Base-by-base conservation (phyloP, 2,888 invertebrate genomes). In the Kryphioiulus occultus region DNA sequence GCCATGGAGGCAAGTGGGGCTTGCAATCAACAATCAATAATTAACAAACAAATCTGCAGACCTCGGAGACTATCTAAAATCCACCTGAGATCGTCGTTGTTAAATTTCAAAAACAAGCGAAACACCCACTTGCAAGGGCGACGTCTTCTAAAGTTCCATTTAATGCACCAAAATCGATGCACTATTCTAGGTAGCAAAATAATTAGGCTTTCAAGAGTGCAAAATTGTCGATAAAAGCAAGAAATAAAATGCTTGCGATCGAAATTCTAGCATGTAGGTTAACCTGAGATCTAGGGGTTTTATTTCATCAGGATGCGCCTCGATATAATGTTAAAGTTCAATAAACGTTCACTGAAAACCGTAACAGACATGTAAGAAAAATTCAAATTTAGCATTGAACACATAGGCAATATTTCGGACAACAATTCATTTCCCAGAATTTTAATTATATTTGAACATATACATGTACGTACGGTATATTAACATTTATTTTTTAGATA, bases 221-320 rank as follows among this genome's bases (percentile, higher is more conserved):
- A 68, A 68, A 68, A 68, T 68, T 12, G 68, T 68, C 68, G 68
- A 68, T 68, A 68, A 68, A 68, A 68, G 26, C 68, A 68, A 68
- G 68, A 68, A 68, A 68, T 17, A 35, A 12, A 1, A 68, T 68
- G n/a, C 68, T 68, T 68, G 26, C 26, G 12, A 26, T 2, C 2
- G 68, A 22, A 68, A 68, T 68, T 26, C 68, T 68, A 10, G 19
- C 53, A n/a, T 26, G 26, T 26, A 26, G 68, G 68, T 12, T 22
- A 68, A 68, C 26, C 12, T 26, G 68, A 68, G 26, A 68, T 10
- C 12, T 19, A 4, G 9, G 0, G 1, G 0, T 12, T 68, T 68
- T 12, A 26, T 68, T 10, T 68, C 68, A 68, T n/a, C 22, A 26
- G 26, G 26, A 68, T 22, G n/a, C 26, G 68, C 68, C 7, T 26